phyloP scores from a whole-genome alignment of 2,888 invertebrate genomes.

The Macrosiphum euphorbiae region DNA sequence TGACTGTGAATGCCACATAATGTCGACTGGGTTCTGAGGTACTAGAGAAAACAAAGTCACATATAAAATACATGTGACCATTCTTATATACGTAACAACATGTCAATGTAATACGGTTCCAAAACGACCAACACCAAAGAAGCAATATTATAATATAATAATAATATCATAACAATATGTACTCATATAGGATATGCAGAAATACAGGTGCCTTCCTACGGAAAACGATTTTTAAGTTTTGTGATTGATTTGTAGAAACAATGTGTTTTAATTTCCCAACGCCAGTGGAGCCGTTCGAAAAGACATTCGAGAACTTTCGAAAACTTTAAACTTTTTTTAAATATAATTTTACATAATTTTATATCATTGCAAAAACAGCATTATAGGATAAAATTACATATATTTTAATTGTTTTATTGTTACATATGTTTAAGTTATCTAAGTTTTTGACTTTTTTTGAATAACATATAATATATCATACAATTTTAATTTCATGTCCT shows the following conservation, averaged over 20 bases:
- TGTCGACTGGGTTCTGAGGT: background rate
- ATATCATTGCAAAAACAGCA: background rate
- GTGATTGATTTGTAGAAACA: background rate
- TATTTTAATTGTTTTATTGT: too few species aligned
- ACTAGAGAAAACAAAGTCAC: background rate
- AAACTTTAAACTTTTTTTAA: background rate
- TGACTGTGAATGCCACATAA: background rate
- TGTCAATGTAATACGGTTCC: background rate
- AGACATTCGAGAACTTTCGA: background rate
- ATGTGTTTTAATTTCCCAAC: background rate
- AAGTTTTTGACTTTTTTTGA: too few species aligned
- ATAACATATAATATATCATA: too few species aligned
- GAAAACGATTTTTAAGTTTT: background rate
- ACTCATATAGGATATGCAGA: background rate
- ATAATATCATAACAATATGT: too few species aligned
- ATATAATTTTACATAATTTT: background rate
- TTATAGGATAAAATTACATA: too few species aligned
- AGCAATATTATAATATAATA: too few species aligned
- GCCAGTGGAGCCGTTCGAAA: background rate
- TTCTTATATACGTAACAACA: background rate
- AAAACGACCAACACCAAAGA: background rate
- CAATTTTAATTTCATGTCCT: too few species aligned
- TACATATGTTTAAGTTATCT: too few species aligned
- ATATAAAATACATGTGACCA: background rate
- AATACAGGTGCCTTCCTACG: background rate